Conservation (phyloP, 2,888 invertebrate genomes). For the Trachelus tabidus region DNA sequence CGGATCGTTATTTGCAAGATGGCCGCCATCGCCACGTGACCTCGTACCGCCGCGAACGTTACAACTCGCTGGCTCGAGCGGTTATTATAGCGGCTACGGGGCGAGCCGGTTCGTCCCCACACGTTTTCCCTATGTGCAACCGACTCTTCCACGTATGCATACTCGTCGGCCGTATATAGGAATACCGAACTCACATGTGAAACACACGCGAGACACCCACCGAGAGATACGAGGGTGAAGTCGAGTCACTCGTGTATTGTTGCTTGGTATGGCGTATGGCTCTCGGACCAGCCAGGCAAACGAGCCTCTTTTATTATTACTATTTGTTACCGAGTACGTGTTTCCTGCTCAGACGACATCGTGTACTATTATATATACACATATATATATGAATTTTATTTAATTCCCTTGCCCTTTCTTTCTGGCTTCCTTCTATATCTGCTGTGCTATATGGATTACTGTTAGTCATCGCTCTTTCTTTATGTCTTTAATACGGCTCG, state of each 20-base stretch:
- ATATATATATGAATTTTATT: slow-evolving; percentile 4
- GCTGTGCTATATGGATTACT: slow-evolving; percentile 23
- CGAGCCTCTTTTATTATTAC: slow-evolving; percentile 50
- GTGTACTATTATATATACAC: slow-evolving; percentile 1
- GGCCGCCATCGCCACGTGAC: slow-evolving; percentile 56
- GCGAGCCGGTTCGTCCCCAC: not conserved
- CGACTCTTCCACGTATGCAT: not conserved
- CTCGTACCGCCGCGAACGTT: slow-evolving; percentile 37
- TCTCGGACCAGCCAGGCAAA: slow-evolving; percentile 34
- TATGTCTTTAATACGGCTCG: slow-evolving; percentile 26
- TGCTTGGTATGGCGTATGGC: slow-evolving; percentile 45
- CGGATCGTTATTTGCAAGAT: slow-evolving; percentile 59
- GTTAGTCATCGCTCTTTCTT: not conserved
- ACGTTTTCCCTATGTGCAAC: not conserved
- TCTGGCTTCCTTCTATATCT: slow-evolving; percentile 3
- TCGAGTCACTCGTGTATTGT: slow-evolving; percentile 35
- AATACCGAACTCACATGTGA: not conserved
- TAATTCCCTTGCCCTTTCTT: not conserved
- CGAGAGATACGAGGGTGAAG: slow-evolving; percentile 3
- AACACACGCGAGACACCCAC: not conserved
- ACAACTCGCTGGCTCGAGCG: slow-evolving; percentile 18
- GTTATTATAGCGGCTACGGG: slow-evolving; percentile 16
- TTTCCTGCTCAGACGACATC: slow-evolving; percentile 46
- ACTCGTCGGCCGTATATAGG: not conserved
- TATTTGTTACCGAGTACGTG: slow-evolving; percentile 50